Conservation (phyloP, 2,113 vertebrate species). For the Maccullochella peelii region DNA sequence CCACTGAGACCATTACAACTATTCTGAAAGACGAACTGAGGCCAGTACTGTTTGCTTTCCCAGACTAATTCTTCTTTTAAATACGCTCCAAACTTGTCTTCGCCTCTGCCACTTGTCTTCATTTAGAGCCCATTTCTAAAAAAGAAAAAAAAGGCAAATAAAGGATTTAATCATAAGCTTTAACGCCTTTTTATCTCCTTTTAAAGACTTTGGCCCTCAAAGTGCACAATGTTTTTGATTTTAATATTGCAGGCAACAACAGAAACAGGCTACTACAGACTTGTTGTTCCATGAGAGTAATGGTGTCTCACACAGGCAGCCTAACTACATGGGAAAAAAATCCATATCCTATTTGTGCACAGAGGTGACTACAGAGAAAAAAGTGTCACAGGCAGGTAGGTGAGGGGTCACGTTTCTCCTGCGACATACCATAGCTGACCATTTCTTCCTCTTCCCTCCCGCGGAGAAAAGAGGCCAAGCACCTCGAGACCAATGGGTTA, state of each 20-base stretch:
- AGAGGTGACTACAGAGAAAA: slow-evolving; percentile 6
- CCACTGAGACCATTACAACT: slow-evolving; percentile 47
- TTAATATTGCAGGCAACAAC: neutral
- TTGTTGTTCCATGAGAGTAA: too few relatives aligned
- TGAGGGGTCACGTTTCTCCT: slow-evolving; percentile 26
- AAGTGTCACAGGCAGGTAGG: neutral
- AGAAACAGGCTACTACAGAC: too few relatives aligned
- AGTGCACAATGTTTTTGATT: neutral
- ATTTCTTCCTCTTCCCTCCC: slow-evolving; percentile 2
- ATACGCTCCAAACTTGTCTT: slow-evolving; percentile 9
- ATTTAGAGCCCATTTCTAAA: slow-evolving; percentile 30
- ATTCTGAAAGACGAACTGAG: slow-evolving; percentile 42
- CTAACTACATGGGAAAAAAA: neutral
- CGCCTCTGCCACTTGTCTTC: slow-evolving; percentile 5
- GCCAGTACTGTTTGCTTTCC: slow-evolving; percentile 49
- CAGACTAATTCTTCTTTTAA: slow-evolving; percentile 25
- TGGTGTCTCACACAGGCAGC: too few relatives aligned
- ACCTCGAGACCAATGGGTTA: slow-evolving; percentile 52
- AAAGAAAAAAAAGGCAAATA: neutral
- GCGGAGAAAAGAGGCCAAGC: slow-evolving; percentile 50
- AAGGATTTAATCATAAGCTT: neutral
- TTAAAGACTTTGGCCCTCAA: neutral
- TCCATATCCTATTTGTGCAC: neutral
- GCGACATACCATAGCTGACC: slow-evolving; percentile 21
- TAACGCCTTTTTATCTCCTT: neutral